Evolutionary conservation across 2,888 invertebrate genomes (phyloP), one percentile per base, ranked within the genome.

Genomic region (Miltochrista miniata): DNA sequence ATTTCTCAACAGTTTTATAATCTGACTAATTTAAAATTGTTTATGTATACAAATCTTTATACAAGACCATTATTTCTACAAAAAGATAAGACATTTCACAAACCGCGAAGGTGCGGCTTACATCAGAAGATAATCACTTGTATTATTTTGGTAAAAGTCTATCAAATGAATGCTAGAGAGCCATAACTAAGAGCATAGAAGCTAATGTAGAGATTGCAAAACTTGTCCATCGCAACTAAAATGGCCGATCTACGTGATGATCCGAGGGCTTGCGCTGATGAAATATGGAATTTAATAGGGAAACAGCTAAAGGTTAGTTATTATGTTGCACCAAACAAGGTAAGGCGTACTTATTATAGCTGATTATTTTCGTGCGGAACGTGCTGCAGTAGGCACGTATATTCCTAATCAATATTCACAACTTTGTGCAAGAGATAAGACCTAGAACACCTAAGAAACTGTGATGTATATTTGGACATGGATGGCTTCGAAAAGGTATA

Each of bases 171-270:
- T 39, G 18, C 7, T 18, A 31, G 15, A 30, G 9, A 33, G 33
- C 3, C 5, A 1, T 12, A 18, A 15, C 43, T 33, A 33, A 24
- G 42, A 53, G 37, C 13, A 18, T 40, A 43, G 45, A 51, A 43
- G 34, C 24, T 37, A 56, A 48, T 40, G 45, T 42, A 14, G 33
- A 36, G 18, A 30, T 69, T 59, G 42, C 51, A n/a, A 50, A 62
- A 69, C 38, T 31, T 59, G 52, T 57, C 61, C 68, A 61, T 64
- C 53, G 31, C 7, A 51, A 49, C n/a, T 45, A 53, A 53, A 55
- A 67, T 49, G 45, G 46, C 30, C 44, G 68, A 68, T 70, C 56
- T 56, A 71, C 71, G 68, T 71, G 68, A 49, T 54, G 71, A 70
- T 68, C 38, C 37, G 41, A 43, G 48, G 60, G 57, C 41, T 49